A percentile compares a stretch with the other conserved stretches of the same genome.
phyloP scores from a whole-genome alignment of 1,140 invertebrate species.

The Varroa destructor region DNA sequence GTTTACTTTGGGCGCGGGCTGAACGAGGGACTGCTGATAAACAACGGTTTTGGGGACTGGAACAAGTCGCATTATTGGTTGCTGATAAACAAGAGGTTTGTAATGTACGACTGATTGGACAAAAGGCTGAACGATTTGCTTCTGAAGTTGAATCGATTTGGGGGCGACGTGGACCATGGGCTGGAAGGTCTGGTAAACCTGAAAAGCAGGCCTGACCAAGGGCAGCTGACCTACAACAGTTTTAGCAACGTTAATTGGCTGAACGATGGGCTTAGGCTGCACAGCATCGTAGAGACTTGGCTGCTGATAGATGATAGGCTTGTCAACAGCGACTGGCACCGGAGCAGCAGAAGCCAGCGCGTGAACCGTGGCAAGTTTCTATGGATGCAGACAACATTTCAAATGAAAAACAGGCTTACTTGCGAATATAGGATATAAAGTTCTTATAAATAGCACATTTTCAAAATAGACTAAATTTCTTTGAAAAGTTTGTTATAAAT shows the following conservation, averaged over 20 bases:
- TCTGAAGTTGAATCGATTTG: not conserved
- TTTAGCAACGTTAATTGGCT: not conserved
- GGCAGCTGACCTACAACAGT: conserved; percentile 1
- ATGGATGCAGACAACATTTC: too few species aligned
- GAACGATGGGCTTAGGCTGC: conserved; percentile 10
- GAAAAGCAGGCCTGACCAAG: not conserved
- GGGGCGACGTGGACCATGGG: not conserved
- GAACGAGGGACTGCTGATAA: conserved; percentile 7
- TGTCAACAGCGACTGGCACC: not conserved
- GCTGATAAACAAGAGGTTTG: too few species aligned
- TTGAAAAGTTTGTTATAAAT: too few species aligned
- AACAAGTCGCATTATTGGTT: too few species aligned
- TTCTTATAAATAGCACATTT: too few species aligned
- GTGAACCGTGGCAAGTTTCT: too few species aligned
- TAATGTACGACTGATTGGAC: too few species aligned
- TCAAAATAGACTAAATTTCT: too few species aligned
- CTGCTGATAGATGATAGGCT: not conserved
- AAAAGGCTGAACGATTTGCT: too few species aligned
- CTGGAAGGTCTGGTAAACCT: conserved; percentile 23
- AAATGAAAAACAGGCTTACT: too few species aligned
- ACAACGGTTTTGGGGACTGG: not conserved
- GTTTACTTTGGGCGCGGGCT: not conserved
- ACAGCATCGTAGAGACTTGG: too few species aligned
- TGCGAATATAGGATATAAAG: too few species aligned
- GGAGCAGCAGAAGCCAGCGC: not conserved